A percentile compares a stretch with the other conserved stretches of the same genome.
Conservation (phyloP, 2,888 invertebrate genomes). For the Noctua janthe region DNA sequence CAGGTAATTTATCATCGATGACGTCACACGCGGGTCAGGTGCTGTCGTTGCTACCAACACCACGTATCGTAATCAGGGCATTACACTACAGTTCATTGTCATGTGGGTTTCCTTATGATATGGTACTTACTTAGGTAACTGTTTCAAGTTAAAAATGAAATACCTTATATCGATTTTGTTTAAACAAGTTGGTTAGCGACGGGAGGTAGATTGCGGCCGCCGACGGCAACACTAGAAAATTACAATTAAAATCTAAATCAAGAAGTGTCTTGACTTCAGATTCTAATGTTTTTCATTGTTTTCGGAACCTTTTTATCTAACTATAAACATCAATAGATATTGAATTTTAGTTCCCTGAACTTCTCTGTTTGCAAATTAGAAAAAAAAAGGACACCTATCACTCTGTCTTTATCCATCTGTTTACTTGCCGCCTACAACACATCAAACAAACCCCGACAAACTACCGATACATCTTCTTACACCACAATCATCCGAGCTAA, state of each 20-base stretch:
- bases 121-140: slow-evolving; percentile 25
- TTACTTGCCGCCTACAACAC: slow-evolving; percentile 10
- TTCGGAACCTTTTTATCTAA: background rate
- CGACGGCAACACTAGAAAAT: background rate
- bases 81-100: slow-evolving; percentile 47
- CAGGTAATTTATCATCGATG: slow-evolving; percentile 20
- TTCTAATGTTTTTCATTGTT: background rate
- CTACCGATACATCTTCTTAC: slow-evolving; percentile 61
- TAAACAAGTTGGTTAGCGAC: background rate
- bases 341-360: background rate
- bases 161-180: slow-evolving; percentile 22
- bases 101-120: slow-evolving; percentile 60
- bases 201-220: slow-evolving; percentile 8
- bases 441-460: slow-evolving; percentile 40
- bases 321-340: background rate
- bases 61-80: slow-evolving; percentile 33
- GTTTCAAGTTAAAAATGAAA: slow-evolving; percentile 22
- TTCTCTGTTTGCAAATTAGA: background rate
- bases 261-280: background rate
- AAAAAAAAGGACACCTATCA: background rate
- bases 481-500: slow-evolving; percentile 69
- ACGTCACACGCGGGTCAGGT: slow-evolving; percentile 55
- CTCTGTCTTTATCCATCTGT: background rate
- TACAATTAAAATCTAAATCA: background rate
- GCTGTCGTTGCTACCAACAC: slow-evolving; percentile 37